Evolutionary conservation across 2,797 vertebrate species (phyloP), one percentile per base, ranked within the genome.

Genomic region (Phyllotis vaccarum): DNA sequence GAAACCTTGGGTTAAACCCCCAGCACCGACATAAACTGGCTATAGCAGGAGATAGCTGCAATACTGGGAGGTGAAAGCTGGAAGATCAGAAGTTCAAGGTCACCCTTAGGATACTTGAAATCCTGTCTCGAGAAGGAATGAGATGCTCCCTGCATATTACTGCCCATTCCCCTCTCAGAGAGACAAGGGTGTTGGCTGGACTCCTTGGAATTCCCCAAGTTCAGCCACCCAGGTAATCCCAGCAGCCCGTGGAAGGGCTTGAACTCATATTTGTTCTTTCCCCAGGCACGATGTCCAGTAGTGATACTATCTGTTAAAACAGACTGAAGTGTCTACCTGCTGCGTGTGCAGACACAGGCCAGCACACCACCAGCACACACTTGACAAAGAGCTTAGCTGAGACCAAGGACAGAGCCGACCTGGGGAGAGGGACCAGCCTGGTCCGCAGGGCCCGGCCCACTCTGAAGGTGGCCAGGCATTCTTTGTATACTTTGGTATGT

Each of bases 331-430:
- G 6, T 11, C 6, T 12, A 19, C 31, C 17, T 27, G 12, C 2
- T 34, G 21, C 24, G 3, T 40, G n/a, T 24, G 3, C 52, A n/a
- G 21, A 16, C 31, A 24, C 7, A 14, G 64, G 27, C 29, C 27
- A 0, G 1, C 2, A 9, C 0, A 0, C 62, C 34, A 3, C 62
- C 85, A 89, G 43, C 19, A 2, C 29, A 1, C 2, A 6, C 54
- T 13, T 0, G 16, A 58, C 31, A 46, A 22, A 34, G 68, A 58
- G 37, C 10, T 54, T 43, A 83, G 62, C 2, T 14, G 54, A 34
- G 37, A 13, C 17, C 37, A 16, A 46, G 37, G 6, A 24, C 37
- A 19, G 43, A 62, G 3, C 4, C 11, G 54, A 27, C 11, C 16
- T 0, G 4, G 10, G 2, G 70, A 43, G 29, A 19, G 52, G 52